Percentiles rank a stretch among this genome's conserved stretches.
Conservation (phyloP, 2,797 vertebrate genomes). For the Fringilla coelebs region DNA sequence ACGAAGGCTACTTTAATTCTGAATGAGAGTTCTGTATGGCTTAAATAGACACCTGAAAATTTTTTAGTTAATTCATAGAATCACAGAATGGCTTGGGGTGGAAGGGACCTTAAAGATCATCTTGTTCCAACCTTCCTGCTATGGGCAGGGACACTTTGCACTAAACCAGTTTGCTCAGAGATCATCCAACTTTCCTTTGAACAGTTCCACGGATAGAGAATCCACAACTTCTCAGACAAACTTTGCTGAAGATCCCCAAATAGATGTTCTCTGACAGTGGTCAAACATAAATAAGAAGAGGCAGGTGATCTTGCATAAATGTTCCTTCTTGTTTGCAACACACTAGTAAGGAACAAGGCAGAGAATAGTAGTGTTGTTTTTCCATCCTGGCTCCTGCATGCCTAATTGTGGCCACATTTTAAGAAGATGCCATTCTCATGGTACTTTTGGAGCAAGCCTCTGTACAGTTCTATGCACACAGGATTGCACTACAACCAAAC, state of each 20-base stretch:
- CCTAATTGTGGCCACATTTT: not conserved
- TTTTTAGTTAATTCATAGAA: not conserved
- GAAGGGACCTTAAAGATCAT: not conserved
- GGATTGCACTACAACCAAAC: not conserved
- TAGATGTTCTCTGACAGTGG: not conserved
- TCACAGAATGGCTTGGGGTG: not conserved
- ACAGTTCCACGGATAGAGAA: not conserved
- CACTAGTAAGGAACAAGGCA: rapidly evolving
- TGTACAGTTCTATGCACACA: no score
- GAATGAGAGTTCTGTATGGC: not conserved
- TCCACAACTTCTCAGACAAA: not conserved
- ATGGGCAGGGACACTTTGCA: not conserved
- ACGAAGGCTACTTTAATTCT: not conserved
- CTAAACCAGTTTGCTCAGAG: not conserved
- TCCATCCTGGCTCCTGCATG: not conserved
- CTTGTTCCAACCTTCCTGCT: rapidly evolving
- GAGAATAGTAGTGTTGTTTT: not conserved
- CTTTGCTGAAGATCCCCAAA: not conserved
- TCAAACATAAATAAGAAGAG: not conserved
- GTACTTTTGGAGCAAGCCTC: not conserved
- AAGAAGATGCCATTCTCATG: rapidly evolving
- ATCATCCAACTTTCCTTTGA: not conserved
- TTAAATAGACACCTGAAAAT: not conserved
- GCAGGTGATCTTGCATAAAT: not conserved
- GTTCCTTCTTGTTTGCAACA: rapidly evolving